A percentile compares a stretch with the other conserved stretches of the same genome.
These are phyloP conservation scores for Gephyroberyx darwinii DNA, from an alignment of 2,797 vertebrate species.

Conservation along the genomic window DNA sequence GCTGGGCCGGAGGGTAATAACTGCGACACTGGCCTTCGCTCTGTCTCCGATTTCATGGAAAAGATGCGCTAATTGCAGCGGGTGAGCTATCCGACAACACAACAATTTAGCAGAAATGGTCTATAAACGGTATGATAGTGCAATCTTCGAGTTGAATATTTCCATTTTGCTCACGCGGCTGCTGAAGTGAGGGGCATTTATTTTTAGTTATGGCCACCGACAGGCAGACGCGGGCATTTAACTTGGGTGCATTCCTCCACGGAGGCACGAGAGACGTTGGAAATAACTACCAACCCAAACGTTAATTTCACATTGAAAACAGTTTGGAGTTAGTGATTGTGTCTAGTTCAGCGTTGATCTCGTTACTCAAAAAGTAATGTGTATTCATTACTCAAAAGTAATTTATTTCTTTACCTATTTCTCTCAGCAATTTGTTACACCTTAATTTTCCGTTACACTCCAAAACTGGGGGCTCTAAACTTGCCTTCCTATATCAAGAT, in stretches of 20 bases:
- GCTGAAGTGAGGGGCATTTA: constrained; percentile 69
- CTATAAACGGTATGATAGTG: fast-evolving
- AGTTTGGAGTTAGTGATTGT: too few relatives aligned
- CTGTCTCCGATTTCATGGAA: neutral
- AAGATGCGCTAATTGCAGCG: neutral
- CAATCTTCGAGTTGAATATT: neutral
- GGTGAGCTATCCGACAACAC: neutral
- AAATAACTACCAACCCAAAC: neutral
- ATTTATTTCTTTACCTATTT: too few relatives aligned
- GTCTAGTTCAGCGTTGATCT: too few relatives aligned
- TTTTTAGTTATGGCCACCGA: constrained; percentile 78
- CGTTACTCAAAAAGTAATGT: too few relatives aligned
- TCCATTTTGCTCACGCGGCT: constrained; percentile 8
- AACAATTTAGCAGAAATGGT: fast-evolving
- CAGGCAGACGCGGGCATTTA: constrained; percentile 60
- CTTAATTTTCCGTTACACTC: too few relatives aligned
- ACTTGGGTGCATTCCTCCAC: constrained; percentile 59
- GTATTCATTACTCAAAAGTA: too few relatives aligned
- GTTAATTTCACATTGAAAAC: neutral
- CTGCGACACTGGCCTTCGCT: constrained; percentile 1
- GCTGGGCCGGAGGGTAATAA: neutral
- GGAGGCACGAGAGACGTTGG: constrained; percentile 3
- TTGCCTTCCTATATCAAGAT: too few relatives aligned
- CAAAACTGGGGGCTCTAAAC: too few relatives aligned
- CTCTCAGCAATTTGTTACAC: too few relatives aligned